Conservation (phyloP, 1,140 invertebrate genomes). For the Arion vulgaris region DNA sequence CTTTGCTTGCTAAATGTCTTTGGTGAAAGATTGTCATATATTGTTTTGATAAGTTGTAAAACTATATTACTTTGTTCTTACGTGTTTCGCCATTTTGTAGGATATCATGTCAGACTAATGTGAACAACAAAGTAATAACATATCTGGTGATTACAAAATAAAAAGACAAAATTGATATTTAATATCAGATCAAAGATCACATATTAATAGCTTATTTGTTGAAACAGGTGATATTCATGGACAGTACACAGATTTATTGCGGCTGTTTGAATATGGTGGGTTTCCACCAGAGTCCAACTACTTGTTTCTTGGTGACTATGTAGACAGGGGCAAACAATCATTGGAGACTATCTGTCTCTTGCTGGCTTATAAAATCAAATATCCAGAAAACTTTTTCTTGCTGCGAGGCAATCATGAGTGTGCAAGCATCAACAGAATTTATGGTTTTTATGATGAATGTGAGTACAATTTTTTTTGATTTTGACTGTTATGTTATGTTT, state of each 20-base stretch:
- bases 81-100: no score
- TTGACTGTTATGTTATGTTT: no score
- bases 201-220: no score
- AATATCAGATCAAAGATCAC: no score
- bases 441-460: conserved; percentile 75
- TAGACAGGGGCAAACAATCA: conserved; percentile 77
- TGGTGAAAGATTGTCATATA: no score
- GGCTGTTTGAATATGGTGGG: conserved; percentile 77
- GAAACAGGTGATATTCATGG: conserved; percentile 78
- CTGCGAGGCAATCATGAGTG: conserved; percentile 81
- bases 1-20: no score
- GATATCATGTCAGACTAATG: no score
- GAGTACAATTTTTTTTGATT: conserved; percentile 45
- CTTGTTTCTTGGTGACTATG: conserved; percentile 76
- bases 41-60: no score
- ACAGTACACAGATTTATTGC: conserved; percentile 76
- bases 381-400: conserved; percentile 79
- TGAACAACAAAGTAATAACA: no score
- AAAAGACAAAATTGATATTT: no score
- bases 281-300: conserved; percentile 77
- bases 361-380: conserved; percentile 73
- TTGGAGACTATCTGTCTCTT: conserved; percentile 75
- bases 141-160: no score
- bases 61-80: no score
- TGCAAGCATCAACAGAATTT: conserved; percentile 78